Evolutionary conservation across 1,140 invertebrate genomes (phyloP).

Genomic region (Lethrus apterus): DNA sequence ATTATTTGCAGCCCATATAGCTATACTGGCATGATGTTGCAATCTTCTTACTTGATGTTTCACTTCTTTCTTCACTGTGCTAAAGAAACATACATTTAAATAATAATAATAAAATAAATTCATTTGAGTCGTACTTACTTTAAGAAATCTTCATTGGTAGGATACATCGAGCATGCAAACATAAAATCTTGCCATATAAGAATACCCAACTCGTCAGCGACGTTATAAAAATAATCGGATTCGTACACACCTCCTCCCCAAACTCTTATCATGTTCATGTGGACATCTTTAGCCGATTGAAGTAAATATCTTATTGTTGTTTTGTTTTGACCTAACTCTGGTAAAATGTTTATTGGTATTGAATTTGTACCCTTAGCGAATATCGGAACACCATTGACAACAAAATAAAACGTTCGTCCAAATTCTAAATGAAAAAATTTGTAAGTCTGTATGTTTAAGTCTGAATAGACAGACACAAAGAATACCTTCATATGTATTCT

Average conservation of each 20-base stretch:
- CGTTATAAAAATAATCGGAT: conserved; percentile 81
- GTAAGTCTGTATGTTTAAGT: conserved; percentile 13
- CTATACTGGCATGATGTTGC: conserved; percentile 82
- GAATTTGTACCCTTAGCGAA: conserved; percentile 97
- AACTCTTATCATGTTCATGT: conserved; percentile 92
- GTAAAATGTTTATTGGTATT: conserved; percentile 85
- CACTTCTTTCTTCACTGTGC: conserved; percentile 66
- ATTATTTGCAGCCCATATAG: conserved; percentile 92
- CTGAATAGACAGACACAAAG: background rate
- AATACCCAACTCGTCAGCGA: conserved; percentile 74
- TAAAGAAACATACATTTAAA: background rate
- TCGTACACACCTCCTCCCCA: conserved; percentile 98
- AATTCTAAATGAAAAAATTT: conserved; percentile 24
- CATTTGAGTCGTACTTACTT: conserved; percentile 35
- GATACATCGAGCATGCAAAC: conserved; percentile 97
- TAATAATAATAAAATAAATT: too few relatives aligned
- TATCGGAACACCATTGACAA: conserved; percentile 79
- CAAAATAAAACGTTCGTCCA: conserved; percentile 83
- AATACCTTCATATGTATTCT: conserved; percentile 43
- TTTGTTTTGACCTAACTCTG: conserved; percentile 57
- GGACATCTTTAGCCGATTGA: conserved; percentile 60
- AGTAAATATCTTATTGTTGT: conserved; percentile 50
- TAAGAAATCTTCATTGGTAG: conserved; percentile 65
- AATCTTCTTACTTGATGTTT: conserved; percentile 76
- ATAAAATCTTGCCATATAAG: conserved; percentile 93